Conservation (phyloP, 92 coral and sea anemone species). For the Micromussa lordhowensis region DNA sequence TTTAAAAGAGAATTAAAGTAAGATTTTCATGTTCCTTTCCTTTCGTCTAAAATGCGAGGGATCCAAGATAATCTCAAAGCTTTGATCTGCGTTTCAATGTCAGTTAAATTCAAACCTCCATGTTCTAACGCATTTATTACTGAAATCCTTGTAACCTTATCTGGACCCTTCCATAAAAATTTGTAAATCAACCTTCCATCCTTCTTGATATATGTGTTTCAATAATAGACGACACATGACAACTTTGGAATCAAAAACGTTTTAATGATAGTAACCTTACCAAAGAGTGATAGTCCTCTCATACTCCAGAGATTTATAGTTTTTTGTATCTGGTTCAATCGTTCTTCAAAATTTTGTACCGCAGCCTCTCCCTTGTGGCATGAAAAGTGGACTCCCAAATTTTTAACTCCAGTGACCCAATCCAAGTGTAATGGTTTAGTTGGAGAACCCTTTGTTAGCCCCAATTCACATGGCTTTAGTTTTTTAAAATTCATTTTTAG, state of each 20-base stretch:
- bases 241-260: conserved; percentile 34
- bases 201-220: not conserved
- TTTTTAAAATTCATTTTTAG: no score
- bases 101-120: conserved; percentile 34
- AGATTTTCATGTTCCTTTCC: not conserved
- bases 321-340: no score
- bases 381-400: no score
- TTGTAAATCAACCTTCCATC: conserved; percentile 16
- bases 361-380: no score
- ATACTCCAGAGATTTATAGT: no score
- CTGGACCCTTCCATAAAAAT: conserved; percentile 30
- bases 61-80: conserved; percentile 14
- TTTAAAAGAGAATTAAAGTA: not conserved
- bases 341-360: no score
- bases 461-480: no score
- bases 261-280: conserved; percentile 36
- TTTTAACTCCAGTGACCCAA: no score
- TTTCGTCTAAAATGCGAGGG: not conserved
- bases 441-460: no score
- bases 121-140: no score
- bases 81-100: conserved; percentile 29
- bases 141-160: conserved; percentile 17
- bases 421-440: no score
- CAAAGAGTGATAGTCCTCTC: no score
- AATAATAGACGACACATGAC: conserved; percentile 21